A percentile compares a stretch with the other conserved stretches of the same genome.
Evolutionary conservation across 2,888 invertebrate species (phyloP).

Genomic region (Tinea trinotella): DNA sequence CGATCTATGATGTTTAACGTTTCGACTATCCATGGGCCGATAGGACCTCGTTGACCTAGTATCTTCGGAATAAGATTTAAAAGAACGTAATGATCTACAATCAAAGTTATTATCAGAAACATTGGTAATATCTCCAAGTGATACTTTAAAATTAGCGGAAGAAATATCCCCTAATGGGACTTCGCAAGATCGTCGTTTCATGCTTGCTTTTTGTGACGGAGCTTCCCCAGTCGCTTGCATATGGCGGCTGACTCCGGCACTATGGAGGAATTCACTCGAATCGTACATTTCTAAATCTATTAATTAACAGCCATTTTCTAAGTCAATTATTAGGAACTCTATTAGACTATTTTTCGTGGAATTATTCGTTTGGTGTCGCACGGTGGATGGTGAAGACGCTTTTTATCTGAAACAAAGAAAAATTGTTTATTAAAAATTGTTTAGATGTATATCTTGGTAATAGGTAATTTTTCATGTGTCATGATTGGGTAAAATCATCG

Average conservation of each 20-base stretch:
- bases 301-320: slow-evolving; percentile 11
- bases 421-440: too few relatives aligned
- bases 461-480: too few relatives aligned
- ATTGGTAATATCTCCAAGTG: slow-evolving; percentile 51
- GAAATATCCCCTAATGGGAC: slow-evolving; percentile 63
- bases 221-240: slow-evolving; percentile 65
- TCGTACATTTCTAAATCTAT: slow-evolving; percentile 54
- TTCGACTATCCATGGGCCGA: slow-evolving; percentile 57
- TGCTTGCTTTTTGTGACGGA: slow-evolving; percentile 59
- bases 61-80: slow-evolving; percentile 47
- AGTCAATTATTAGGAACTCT: slow-evolving; percentile 53
- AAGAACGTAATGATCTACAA: slow-evolving; percentile 48
- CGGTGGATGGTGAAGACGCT: slow-evolving; percentile 20
- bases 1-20: slow-evolving; percentile 59
- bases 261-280: slow-evolving; percentile 61
- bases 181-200: slow-evolving; percentile 63
- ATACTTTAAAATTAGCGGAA: slow-evolving; percentile 62
- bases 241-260: slow-evolving; percentile 62
- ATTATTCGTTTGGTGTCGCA: slow-evolving; percentile 45
- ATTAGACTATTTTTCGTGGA: slow-evolving; percentile 56
- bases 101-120: slow-evolving; percentile 42
- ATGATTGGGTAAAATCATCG: too few relatives aligned
- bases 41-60: slow-evolving; percentile 45
- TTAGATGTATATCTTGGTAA: too few relatives aligned
- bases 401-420: slow-evolving; percentile 52